These are phyloP conservation scores for Tiliacea aurago DNA, from an alignment of 2,888 invertebrate genomes.

Conservation along the genomic window DNA sequence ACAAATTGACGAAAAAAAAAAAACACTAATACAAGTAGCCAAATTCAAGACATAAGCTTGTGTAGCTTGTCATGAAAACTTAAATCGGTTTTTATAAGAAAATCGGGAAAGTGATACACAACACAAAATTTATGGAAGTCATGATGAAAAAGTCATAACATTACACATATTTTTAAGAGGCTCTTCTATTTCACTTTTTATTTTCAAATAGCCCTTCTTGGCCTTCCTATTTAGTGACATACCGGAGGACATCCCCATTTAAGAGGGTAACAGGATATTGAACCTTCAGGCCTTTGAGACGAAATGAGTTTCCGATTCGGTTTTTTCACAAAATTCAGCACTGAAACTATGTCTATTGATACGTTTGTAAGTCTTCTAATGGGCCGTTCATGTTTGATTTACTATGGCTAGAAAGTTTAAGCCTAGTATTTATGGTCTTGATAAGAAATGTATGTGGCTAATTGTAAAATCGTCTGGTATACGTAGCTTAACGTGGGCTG, in stretches of 20 bases:
- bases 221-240: not conserved
- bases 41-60: too few species aligned
- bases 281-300: conserved; percentile 52
- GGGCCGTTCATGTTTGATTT: conserved; percentile 32
- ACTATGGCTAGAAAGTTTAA: conserved; percentile 2
- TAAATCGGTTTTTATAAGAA: not conserved
- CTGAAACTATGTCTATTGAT: conserved; percentile 20
- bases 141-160: not conserved
- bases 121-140: too few species aligned
- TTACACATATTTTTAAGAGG: not conserved
- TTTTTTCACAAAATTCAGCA: conserved; percentile 33
- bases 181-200: not conserved
- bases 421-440: not conserved
- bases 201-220: conserved; percentile 5
- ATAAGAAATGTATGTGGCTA: conserved; percentile 12
- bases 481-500: not conserved
- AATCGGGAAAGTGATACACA: not conserved
- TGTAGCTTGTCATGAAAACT: not conserved
- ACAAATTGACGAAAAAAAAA: too few species aligned
- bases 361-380: conserved; percentile 19
- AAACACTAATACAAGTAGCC: too few species aligned
- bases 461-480: not conserved
- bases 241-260: conserved; percentile 50
- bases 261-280: conserved; percentile 67
- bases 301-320: conserved; percentile 63